Conservation (phyloP, 2,113 vertebrate genomes). For the Xenopus borealis region DNA sequence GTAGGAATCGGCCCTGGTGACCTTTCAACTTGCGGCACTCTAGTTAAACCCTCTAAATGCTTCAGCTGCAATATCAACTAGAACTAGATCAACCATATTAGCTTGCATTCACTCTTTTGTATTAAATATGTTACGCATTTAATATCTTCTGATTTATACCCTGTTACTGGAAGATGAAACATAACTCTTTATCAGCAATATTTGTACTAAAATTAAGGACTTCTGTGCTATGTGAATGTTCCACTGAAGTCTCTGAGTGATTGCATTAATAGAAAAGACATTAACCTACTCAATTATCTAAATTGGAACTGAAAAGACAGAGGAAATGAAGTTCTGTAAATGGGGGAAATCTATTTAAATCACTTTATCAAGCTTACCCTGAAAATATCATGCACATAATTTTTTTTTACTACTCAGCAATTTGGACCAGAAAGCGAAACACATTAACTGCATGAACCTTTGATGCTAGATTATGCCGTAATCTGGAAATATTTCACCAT, state of each 20-base stretch:
- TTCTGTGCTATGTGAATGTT: neutral
- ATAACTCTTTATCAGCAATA: slow-evolving; percentile 20
- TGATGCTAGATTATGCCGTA: neutral
- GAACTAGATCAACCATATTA: neutral
- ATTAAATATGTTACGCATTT: slow-evolving; percentile 6
- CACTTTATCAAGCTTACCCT: slow-evolving; percentile 38
- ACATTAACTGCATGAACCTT: slow-evolving; percentile 30
- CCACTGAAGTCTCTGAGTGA: slow-evolving; percentile 17
- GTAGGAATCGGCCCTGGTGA: neutral
- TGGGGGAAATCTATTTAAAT: slow-evolving; percentile 38
- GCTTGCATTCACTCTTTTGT: neutral
- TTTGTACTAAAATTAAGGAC: slow-evolving; percentile 31
- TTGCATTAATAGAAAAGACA: slow-evolving; percentile 34
- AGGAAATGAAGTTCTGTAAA: slow-evolving; percentile 41
- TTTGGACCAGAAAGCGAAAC: slow-evolving; percentile 28
- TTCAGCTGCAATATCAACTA: slow-evolving; percentile 3
- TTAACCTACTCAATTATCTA: slow-evolving; percentile 46
- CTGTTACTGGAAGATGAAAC: slow-evolving; percentile 26
- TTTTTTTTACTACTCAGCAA: slow-evolving; percentile 35
- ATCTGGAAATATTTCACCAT: neutral
- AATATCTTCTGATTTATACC: slow-evolving; percentile 9
- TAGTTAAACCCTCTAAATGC: neutral
- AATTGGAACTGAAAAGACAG: slow-evolving; percentile 37
- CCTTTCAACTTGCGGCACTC: neutral
- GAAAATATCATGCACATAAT: slow-evolving; percentile 32